phyloP scores from a whole-genome alignment of 2,113 vertebrate species.

The Callopanchax toddi region DNA sequence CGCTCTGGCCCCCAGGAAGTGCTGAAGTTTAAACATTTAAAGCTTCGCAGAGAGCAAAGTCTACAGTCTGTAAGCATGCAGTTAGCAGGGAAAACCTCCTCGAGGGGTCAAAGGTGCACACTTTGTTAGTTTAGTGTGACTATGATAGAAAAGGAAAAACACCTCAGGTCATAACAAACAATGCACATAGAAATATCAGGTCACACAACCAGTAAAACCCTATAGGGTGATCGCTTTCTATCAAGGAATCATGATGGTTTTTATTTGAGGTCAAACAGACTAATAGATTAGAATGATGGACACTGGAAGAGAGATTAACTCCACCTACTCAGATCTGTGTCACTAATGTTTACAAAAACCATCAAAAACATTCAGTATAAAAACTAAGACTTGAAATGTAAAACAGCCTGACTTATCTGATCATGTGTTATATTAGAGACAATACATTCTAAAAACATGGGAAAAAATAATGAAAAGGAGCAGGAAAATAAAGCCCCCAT shows the following conservation, averaged over 20 bases:
- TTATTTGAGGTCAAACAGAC: not conserved
- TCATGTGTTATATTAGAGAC: not conserved
- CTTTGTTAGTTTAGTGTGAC: not conserved
- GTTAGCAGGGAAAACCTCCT: slow-evolving; percentile 40
- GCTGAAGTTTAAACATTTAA: slow-evolving; percentile 26
- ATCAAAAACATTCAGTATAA: not conserved
- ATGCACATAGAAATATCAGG: not conserved
- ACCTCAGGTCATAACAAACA: slow-evolving; percentile 31
- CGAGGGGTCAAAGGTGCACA: slow-evolving; percentile 67
- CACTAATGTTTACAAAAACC: too few relatives aligned
- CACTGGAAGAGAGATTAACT: too few relatives aligned
- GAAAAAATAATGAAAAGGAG: not conserved
- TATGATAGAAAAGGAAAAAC: slow-evolving; percentile 1
- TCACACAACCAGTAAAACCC: too few relatives aligned
- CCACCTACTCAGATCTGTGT: not conserved
- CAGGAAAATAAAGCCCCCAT: not conserved
- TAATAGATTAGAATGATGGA: too few relatives aligned
- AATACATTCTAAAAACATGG: not conserved
- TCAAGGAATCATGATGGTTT: too few relatives aligned
- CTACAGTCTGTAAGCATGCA: slow-evolving; percentile 29
- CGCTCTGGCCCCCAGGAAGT: not conserved
- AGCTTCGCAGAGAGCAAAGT: slow-evolving; percentile 62
- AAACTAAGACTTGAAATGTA: too few relatives aligned
- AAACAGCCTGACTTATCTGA: not conserved
- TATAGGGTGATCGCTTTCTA: too few relatives aligned